Conservation (phyloP, 1,140 invertebrate genomes). For the Drosophila nebulosa region DNA sequence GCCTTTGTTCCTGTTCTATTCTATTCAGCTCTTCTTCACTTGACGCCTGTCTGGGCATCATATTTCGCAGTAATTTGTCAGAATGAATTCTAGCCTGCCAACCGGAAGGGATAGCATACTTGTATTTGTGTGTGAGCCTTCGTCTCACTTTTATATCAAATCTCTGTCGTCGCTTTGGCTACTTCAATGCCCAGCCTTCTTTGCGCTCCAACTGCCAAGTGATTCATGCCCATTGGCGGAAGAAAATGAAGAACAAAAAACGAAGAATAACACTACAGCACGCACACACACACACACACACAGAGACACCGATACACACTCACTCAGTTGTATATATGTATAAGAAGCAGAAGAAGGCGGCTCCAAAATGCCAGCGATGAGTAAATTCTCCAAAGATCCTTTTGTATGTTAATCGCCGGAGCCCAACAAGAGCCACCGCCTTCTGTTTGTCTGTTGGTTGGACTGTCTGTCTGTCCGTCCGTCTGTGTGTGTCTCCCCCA, state of each 20-base stretch:
- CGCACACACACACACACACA: conserved; percentile 21
- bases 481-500: conserved; percentile 23
- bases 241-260: conserved; percentile 16
- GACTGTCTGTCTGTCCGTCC: conserved; percentile 32
- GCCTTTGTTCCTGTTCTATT: conserved; percentile 26
- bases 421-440: conserved; percentile 35
- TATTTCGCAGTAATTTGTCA: conserved; percentile 46
- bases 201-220: conserved; percentile 11
- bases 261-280: no score
- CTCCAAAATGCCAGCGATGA: conserved; percentile 49
- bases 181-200: conserved; percentile 35
- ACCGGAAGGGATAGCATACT: conserved; percentile 5
- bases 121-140: neutral
- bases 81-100: neutral
- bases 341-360: conserved; percentile 58
- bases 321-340: no score
- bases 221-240: conserved; percentile 74
- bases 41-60: conserved; percentile 34
- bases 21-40: conserved; percentile 17
- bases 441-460: conserved; percentile 18
- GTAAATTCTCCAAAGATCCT: conserved; percentile 52
- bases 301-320: conserved; percentile 7
- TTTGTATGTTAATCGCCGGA: conserved; percentile 72
- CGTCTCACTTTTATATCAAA: neutral
- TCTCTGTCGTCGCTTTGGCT: conserved; percentile 55